Evolutionary conservation across 1,140 invertebrate species (phyloP).

Genomic region (Drosophila insularis): DNA sequence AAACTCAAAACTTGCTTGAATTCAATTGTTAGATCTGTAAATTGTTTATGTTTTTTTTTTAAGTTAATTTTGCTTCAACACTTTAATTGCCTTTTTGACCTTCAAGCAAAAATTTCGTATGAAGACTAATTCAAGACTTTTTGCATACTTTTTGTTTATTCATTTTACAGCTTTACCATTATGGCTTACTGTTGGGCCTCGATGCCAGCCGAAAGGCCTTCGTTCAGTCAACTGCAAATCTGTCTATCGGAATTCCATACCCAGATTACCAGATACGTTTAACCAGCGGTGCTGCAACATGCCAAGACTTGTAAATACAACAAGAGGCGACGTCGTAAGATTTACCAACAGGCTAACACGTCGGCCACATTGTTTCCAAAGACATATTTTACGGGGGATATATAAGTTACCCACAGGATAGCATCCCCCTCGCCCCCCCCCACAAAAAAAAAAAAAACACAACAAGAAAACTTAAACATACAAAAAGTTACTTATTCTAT

Average conservation of each 20-base stretch:
- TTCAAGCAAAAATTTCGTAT: too few relatives aligned
- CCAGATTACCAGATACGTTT: conserved; percentile 91
- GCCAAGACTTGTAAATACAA: conserved; percentile 80
- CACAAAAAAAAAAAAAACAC: not conserved
- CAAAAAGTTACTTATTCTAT: conserved; percentile 7
- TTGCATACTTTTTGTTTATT: not conserved
- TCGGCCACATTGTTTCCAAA: conserved; percentile 71
- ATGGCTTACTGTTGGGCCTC: conserved; percentile 97
- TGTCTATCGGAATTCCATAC: conserved; percentile 93
- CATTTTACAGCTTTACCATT: conserved; percentile 90
- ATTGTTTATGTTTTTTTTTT: too few relatives aligned
- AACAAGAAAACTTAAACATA: not conserved
- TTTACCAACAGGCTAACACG: conserved; percentile 63
- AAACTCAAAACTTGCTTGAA: not conserved
- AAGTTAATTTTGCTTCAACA: too few relatives aligned
- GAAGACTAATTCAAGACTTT: not conserved
- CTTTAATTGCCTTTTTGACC: too few relatives aligned
- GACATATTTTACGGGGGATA: conserved; percentile 72
- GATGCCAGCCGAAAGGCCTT: conserved; percentile 93
- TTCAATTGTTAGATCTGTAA: too few relatives aligned
- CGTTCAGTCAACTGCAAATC: conserved; percentile 91
- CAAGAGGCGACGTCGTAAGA: conserved; percentile 70
- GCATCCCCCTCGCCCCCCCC: not conserved
- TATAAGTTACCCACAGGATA: not conserved
- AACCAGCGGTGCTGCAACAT: conserved; percentile 79